A percentile compares a stretch with the other conserved stretches of the same genome.
Evolutionary conservation across 2,888 invertebrate species (phyloP).

Genomic region (Parnassius orleans): DNA sequence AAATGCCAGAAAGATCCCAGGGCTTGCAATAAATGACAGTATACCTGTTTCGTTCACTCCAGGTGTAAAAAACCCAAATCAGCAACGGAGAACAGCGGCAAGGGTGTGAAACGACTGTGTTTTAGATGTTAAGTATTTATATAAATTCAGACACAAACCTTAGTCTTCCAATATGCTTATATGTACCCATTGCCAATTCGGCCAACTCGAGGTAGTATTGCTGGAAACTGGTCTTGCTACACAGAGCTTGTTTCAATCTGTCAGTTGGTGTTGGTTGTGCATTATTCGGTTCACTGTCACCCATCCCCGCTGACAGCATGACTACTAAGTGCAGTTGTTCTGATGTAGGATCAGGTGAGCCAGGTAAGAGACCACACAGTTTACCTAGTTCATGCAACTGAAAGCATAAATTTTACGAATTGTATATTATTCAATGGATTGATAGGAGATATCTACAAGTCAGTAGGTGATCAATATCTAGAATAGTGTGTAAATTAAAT

Average conservation of each 20-base stretch:
- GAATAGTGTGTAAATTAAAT: too few relatives aligned
- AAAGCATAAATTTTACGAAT: constrained; percentile 31
- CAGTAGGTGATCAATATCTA: too few relatives aligned
- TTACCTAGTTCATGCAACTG: constrained; percentile 92
- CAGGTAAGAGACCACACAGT: constrained; percentile 94
- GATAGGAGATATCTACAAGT: too few relatives aligned
- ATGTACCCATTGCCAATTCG: constrained; percentile 97
- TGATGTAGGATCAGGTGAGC: constrained; percentile 87
- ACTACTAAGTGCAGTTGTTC: constrained; percentile 95
- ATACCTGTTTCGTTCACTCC: too few relatives aligned
- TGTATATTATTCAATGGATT: too few relatives aligned
- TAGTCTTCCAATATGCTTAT: constrained; percentile 93
- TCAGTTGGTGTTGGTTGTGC: constrained; percentile 85
- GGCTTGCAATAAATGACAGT: too few relatives aligned
- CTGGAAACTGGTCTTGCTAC: constrained; percentile 93
- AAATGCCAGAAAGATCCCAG: too few relatives aligned
- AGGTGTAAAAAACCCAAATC: too few relatives aligned
- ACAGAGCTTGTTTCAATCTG: constrained; percentile 93
- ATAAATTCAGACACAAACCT: constrained; percentile 47
- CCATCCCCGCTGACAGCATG: constrained; percentile 94
- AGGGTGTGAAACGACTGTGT: too few relatives aligned
- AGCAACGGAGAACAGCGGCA: too few relatives aligned
- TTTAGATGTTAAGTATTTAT: too few relatives aligned
- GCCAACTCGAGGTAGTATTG: constrained; percentile 95
- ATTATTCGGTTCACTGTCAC: constrained; percentile 83